A percentile compares a stretch with the other conserved stretches of the same genome.
phyloP scores from a whole-genome alignment of 2,113 vertebrate species.

The Odontophorus gujanensis region DNA sequence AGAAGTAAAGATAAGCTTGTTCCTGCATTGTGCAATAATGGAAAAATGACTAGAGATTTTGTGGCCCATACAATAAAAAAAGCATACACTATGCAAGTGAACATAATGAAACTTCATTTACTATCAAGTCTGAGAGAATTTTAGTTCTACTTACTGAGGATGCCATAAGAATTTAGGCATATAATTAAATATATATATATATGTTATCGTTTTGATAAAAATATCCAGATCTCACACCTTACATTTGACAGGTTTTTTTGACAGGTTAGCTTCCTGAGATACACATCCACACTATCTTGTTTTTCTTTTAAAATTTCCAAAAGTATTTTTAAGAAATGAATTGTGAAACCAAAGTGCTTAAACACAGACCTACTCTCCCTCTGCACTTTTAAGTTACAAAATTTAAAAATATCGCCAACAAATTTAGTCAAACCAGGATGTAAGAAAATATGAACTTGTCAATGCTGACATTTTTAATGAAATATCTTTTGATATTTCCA shows the following conservation, averaged over 20 bases:
- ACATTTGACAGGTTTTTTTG: neutral
- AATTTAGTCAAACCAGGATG: neutral
- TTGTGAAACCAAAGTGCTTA: neutral
- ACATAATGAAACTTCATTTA: neutral
- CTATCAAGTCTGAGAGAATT: neutral
- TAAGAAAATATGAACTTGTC: neutral
- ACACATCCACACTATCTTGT: neutral
- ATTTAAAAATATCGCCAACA: neutral
- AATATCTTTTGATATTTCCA: neutral
- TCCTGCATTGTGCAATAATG: neutral
- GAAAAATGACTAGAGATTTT: neutral
- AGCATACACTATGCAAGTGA: neutral
- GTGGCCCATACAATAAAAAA: neutral
- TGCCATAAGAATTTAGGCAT: neutral
- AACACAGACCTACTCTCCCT: neutral
- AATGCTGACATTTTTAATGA: neutral
- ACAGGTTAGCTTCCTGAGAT: neutral
- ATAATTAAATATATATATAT: neutral
- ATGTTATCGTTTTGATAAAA: neutral
- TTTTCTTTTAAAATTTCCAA: neutral
- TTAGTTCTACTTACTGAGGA: neutral
- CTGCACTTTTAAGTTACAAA: neutral
- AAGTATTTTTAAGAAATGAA: neutral
- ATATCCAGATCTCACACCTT: neutral
- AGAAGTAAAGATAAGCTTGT: neutral